Evolutionary conservation across 1,140 invertebrate species (phyloP), one percentile per base, ranked within the genome.

Genomic region (Pseudobourletiella spinata): DNA sequence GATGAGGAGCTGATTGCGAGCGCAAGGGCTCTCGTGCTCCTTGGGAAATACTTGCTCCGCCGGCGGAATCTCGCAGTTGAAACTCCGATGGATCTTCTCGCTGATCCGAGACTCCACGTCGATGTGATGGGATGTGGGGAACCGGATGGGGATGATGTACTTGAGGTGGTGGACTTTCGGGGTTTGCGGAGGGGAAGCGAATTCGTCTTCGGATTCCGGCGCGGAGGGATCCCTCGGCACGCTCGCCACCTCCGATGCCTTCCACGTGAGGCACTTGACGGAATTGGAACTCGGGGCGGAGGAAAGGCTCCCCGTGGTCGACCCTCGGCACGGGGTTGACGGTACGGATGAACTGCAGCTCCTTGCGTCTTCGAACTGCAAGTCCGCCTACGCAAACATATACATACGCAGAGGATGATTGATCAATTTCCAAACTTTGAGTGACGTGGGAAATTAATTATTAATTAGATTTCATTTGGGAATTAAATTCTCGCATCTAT

Each of bases 191-290:
- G 64, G 62, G 3, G 68, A 69, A 15, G 43, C 15, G 24, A 54
- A 65, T 43, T 64, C 64, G 8, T 63, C 61, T 20, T 64, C 61
- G 0, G 62, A 57, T 1, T 58, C 56, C 3, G 35, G 42, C n/a
- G 42, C 16, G 54, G 55, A 43, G 18, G 3, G 20, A n/a, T 55
- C n/a, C 42, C 18, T 29, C 6, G 62, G 35, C 2, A 57, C 1
- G 39, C 22, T 18, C 29, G 55, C 56, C 4, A 61, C 26, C 56
- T 70, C 68, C 44, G 67, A 39, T 52, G 67, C 63, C 11, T 44
- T 39, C 68, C 68, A 70, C 20, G 68, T 65, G 3, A 67, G 58
- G 42, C 68, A 70, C 44, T 67, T 70, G 35, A 67, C 60, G 11
- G 65, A 65, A 29, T 48, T 60, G 2, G 64, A 66, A n/a, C 65